Base-by-base conservation (phyloP, 2,888 invertebrate genomes). In the Lobophora halterata region DNA sequence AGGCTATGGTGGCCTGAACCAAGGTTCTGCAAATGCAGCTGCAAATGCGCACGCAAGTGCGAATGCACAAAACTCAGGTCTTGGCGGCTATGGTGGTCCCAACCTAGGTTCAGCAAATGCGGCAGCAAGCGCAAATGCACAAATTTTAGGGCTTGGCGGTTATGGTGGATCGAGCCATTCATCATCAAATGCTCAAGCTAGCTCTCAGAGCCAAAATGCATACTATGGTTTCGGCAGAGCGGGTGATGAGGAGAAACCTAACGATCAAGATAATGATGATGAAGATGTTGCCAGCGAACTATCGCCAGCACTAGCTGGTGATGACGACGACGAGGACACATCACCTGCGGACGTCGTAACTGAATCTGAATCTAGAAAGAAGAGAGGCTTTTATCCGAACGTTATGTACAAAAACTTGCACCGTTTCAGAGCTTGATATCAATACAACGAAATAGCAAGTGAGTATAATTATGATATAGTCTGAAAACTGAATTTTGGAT, bases 41-140 rank as follows among this genome's bases (percentile, higher is more conserved):
- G 21, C 14, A 3, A 2, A 10, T 20, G 40, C 44, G 5, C 17
- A 31, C 6, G 46, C 52, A 26, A 33, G 37, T 18, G 38, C 49
- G 2, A 19, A 32, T 5, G 10, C 13, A 6, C 5, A 23, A 23
- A n/a, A 0, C n/a, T 23, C 12, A 23, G 12, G 23, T n/a, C 3
- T 11, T 11, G 6, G 10, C 4, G 18, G 16, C 3, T 5, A 6
- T 24, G 24, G 32, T 10, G 33, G 33, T 20, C 19, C 12, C 6
- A 12, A n/a, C n/a, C n/a, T n/a, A n/a, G n/a, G n/a, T n/a, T n/a
- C n/a, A n/a, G n/a, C n/a, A n/a, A n/a, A n/a, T n/a, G n/a, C n/a
- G n/a, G n/a, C n/a, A n/a, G n/a, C n/a, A n/a, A n/a, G n/a, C n/a
- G 21, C 9, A 9, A 21, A 21, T 9, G 9, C 21, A 5, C 18